Percentiles rank a stretch among this genome's conserved stretches.
These are phyloP conservation scores for Nothura maculosa DNA, from an alignment of 2,797 vertebrate species.

Conservation along the genomic window DNA sequence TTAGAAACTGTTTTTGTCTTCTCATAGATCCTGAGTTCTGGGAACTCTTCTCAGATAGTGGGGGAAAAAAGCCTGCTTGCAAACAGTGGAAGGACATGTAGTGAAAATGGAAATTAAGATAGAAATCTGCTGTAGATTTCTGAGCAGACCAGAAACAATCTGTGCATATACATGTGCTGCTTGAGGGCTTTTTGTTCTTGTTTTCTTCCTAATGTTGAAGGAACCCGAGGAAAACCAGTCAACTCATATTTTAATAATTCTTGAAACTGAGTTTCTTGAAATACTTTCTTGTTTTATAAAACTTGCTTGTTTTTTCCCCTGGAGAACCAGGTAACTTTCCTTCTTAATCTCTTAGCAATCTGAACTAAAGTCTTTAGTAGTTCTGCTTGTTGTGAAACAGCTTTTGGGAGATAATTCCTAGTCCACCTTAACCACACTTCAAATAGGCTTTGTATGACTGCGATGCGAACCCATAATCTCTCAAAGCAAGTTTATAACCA, in stretches of 20 bases:
- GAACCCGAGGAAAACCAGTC: conserved; percentile 38
- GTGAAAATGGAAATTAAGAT: not conserved
- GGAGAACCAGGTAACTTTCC: conserved; percentile 74
- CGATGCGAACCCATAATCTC: conserved; percentile 70
- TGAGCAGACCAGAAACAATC: not conserved
- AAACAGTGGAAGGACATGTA: not conserved
- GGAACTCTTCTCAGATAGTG: not conserved
- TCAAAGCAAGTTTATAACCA: conserved; percentile 62
- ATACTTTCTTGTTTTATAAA: conserved; percentile 67
- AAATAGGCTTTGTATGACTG: conserved; percentile 66
- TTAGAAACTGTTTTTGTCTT: not conserved
- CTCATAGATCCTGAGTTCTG: not conserved
- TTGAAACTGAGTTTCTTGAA: conserved; percentile 54
- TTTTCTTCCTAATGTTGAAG: not conserved
- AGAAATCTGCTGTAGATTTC: not conserved
- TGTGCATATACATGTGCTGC: not conserved
- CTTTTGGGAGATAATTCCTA: conserved; percentile 71
- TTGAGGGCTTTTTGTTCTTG: not conserved
- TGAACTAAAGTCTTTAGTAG: conserved; percentile 65
- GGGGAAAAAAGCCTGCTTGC: not conserved
- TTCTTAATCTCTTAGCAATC: conserved; percentile 71
- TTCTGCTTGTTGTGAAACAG: conserved; percentile 68
- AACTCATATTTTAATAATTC: conserved; percentile 33
- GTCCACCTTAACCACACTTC: conserved; percentile 74
- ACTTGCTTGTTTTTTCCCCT: conserved; percentile 64